These are phyloP conservation scores for Nemapogon koenigi DNA, from an alignment of 2,888 invertebrate species.

Conservation along the genomic window DNA sequence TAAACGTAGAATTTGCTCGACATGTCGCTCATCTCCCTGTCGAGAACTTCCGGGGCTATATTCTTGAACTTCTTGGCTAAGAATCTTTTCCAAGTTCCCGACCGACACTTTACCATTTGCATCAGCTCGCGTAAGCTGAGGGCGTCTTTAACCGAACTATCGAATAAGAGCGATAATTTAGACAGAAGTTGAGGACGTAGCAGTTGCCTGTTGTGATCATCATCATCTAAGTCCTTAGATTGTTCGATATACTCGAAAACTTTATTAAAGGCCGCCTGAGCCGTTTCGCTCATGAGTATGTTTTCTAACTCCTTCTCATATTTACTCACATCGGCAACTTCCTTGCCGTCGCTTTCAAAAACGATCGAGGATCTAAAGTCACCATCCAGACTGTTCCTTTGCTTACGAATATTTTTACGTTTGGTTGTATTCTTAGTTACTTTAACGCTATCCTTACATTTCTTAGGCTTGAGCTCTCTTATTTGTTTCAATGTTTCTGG, in stretches of 20 bases:
- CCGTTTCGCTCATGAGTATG: constrained; percentile 28
- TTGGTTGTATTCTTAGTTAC: constrained; percentile 53
- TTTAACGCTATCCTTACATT: constrained; percentile 43
- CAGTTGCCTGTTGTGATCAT: background rate
- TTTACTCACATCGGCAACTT: background rate
- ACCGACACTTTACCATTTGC: constrained; percentile 34
- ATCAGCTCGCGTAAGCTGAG: constrained; percentile 42
- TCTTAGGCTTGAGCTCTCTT: constrained; percentile 45
- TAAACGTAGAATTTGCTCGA: constrained; percentile 44
- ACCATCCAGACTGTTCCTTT: constrained; percentile 35
- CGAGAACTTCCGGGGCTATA: constrained; percentile 37
- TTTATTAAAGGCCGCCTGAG: constrained; percentile 32
- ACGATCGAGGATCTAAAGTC: constrained; percentile 34
- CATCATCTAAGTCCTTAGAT: background rate
- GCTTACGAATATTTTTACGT: constrained; percentile 39
- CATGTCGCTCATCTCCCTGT: constrained; percentile 44
- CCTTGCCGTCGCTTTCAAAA: constrained; percentile 34
- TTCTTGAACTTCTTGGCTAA: constrained; percentile 38
- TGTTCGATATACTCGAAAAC: background rate
- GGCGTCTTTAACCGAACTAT: constrained; percentile 45
- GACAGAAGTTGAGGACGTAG: no score
- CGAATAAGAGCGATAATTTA: constrained; percentile 40
- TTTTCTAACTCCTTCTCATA: constrained; percentile 35
- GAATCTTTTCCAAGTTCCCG: constrained; percentile 44
- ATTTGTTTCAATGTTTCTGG: constrained; percentile 57